A percentile compares a stretch with the other conserved stretches of the same genome.
phyloP scores from a whole-genome alignment of 2,888 invertebrate genomes.

The Pherbina coryleti region DNA sequence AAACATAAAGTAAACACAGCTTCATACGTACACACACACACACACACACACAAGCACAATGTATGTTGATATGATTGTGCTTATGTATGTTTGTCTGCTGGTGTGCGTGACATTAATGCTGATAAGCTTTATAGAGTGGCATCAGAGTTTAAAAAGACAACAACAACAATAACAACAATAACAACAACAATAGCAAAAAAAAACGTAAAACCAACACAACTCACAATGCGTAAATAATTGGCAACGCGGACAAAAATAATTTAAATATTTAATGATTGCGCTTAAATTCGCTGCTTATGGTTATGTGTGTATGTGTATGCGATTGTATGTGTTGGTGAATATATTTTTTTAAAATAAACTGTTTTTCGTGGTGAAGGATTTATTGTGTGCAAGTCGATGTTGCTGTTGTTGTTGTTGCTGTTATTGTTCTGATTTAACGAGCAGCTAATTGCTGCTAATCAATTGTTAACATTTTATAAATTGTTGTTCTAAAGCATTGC shows the following conservation, averaged over 20 bases:
- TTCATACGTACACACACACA: neutral
- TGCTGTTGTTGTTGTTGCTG: constrained; percentile 39
- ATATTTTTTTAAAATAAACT: constrained; percentile 13
- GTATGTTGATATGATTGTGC: constrained; percentile 6
- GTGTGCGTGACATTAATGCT: constrained; percentile 30
- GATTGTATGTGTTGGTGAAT: neutral
- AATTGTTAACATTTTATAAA: constrained; percentile 64
- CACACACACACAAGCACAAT: neutral
- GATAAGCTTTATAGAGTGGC: constrained; percentile 25
- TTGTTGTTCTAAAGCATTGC: constrained; percentile 10
- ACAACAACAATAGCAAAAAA: neutral
- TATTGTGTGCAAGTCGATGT: neutral
- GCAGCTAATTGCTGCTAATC: constrained; percentile 67
- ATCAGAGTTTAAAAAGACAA: neutral
- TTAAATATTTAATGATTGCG: constrained; percentile 53
- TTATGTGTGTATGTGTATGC: neutral
- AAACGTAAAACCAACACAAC: constrained; percentile 3
- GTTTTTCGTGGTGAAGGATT: neutral
- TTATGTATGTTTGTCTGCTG: constrained; percentile 25
- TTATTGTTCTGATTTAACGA: constrained; percentile 62
- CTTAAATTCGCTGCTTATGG: constrained; percentile 15
- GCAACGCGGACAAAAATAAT: constrained; percentile 52
- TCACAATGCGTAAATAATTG: constrained; percentile 60
- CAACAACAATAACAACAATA: neutral
- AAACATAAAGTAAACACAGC: constrained; percentile 7